Evolutionary conservation across 2,113 vertebrate genomes (phyloP).

Genomic region (Sylvietta virens): DNA sequence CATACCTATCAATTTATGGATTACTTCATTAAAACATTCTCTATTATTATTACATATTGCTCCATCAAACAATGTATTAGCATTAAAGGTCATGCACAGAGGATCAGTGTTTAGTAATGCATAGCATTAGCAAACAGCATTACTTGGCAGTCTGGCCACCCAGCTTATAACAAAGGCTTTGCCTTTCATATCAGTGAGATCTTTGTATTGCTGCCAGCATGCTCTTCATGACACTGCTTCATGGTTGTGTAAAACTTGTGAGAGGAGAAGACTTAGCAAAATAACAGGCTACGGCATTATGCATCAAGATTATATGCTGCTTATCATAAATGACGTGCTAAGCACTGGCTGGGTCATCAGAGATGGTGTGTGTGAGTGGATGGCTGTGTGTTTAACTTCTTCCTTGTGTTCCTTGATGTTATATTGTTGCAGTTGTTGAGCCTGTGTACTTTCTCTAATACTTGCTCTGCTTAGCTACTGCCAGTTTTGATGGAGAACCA

Average conservation of each 20-base stretch:
- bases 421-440: constrained; percentile 7
- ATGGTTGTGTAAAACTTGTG: constrained; percentile 29
- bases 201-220: constrained; percentile 54
- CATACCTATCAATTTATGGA: neutral
- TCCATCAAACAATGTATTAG: neutral
- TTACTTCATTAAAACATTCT: neutral
- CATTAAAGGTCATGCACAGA: neutral
- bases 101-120: neutral
- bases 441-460: neutral
- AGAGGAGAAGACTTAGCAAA: constrained; percentile 27
- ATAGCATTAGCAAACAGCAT: constrained; percentile 7
- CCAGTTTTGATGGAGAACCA: neutral
- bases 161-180: constrained; percentile 43
- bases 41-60: neutral
- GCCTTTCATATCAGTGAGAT: constrained; percentile 50
- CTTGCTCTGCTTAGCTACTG: neutral
- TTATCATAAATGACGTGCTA: constrained; percentile 7
- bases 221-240: constrained; percentile 37
- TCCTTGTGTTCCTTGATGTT: neutral
- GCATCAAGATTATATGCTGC: neutral
- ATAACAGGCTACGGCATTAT: constrained; percentile 5
- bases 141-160: constrained; percentile 38
- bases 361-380: neutral
- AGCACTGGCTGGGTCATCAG: neutral
- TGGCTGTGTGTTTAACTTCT: neutral